Evolutionary conservation across 1,140 invertebrate genomes (phyloP).

Genomic region (Grapholita molesta): DNA sequence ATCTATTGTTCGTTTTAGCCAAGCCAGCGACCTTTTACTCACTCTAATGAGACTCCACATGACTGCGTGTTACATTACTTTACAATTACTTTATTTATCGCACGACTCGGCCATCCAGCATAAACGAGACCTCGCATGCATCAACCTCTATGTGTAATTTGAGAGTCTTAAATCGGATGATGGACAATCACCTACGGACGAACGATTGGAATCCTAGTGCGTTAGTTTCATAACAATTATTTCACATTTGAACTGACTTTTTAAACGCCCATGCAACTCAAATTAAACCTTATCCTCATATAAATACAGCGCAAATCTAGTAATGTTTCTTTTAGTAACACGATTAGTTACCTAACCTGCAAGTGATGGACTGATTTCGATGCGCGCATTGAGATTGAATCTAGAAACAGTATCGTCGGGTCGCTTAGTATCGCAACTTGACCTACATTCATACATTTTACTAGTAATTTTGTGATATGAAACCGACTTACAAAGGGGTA

Average conservation of each 20-base stretch:
- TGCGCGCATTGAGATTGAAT: background rate
- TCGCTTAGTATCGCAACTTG: background rate
- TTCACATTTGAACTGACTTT: background rate
- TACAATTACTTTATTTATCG: too few relatives aligned
- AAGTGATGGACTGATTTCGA: conserved; percentile 5
- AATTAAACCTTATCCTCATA: background rate
- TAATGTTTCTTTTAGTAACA: background rate
- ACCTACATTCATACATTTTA: background rate
- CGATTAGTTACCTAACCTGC: background rate
- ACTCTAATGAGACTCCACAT: background rate
- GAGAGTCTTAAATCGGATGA: background rate
- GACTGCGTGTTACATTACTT: too few relatives aligned
- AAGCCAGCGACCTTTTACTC: background rate
- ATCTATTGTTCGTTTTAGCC: background rate
- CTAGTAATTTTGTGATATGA: background rate
- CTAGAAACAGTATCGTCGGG: background rate
- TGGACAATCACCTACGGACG: background rate
- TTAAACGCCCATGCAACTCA: background rate
- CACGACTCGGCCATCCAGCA: background rate
- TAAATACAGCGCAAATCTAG: background rate
- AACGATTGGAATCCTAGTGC: background rate
- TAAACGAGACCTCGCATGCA: too few relatives aligned
- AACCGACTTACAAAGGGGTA: background rate
- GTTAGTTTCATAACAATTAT: background rate
- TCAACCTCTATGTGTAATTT: too few relatives aligned